Conservation (phyloP, 2,113 vertebrate species). For the Megalops atlanticus region DNA sequence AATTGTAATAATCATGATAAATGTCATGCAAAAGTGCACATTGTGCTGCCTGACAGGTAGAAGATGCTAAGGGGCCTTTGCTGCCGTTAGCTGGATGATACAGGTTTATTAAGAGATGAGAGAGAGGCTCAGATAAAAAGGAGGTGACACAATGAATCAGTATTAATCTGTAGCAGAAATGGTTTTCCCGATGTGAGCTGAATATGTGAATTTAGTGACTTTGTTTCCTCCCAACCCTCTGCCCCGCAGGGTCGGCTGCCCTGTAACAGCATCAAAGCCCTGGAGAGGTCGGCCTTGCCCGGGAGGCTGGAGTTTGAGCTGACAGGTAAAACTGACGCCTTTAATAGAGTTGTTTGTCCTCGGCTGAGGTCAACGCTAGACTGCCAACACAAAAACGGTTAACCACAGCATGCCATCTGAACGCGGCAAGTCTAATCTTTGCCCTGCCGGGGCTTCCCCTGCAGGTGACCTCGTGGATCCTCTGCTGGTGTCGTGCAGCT, state of each 20-base stretch:
- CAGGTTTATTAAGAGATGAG: not conserved
- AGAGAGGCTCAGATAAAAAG: not conserved
- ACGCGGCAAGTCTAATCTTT: not conserved
- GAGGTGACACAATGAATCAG: no score
- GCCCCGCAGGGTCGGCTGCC: constrained; percentile 72
- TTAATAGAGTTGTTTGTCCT: no score
- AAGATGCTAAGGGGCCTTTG: no score
- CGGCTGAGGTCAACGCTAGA: no score
- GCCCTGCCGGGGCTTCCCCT: not conserved
- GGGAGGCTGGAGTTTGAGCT: constrained; percentile 77
- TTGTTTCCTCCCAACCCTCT: constrained; percentile 11
- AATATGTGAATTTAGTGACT: not conserved
- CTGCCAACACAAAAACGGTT: not conserved
- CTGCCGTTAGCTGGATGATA: no score
- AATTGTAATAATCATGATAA: not conserved
- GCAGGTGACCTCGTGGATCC: constrained; percentile 77
- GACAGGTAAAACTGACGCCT: constrained; percentile 57
- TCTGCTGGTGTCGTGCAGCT: constrained; percentile 69
- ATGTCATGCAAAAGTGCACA: not conserved
- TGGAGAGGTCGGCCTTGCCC: constrained; percentile 62
- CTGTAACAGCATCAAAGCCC: constrained; percentile 67
- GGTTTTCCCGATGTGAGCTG: no score
- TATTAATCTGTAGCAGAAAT: no score
- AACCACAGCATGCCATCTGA: not conserved
- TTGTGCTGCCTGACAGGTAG: no score